phyloP scores from a whole-genome alignment of 2,797 vertebrate genomes.

The Echiichthys vipera region DNA sequence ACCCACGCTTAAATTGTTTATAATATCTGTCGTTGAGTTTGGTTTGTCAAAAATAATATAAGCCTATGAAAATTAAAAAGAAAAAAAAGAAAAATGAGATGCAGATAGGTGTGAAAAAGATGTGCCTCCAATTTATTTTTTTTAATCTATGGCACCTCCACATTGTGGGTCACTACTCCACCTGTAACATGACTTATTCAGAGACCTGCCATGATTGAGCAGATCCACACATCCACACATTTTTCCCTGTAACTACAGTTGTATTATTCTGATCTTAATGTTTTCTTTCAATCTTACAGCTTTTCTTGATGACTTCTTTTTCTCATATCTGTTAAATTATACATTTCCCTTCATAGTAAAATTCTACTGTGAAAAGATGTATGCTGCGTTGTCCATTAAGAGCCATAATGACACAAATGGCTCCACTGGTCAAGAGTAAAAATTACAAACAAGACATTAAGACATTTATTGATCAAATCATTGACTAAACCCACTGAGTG shows the following conservation, averaged over 20 bases:
- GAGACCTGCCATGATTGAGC: background rate
- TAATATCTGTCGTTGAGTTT: background rate
- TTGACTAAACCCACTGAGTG: conserved; percentile 50
- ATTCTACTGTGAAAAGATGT: background rate
- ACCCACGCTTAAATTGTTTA: background rate
- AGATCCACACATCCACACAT: too few relatives aligned
- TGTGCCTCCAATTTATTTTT: background rate
- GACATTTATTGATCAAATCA: conserved; percentile 64
- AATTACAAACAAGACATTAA: conserved; percentile 59
- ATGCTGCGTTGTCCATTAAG: background rate
- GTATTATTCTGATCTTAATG: background rate
- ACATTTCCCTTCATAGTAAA: background rate
- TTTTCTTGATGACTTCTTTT: background rate
- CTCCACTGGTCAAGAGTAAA: conserved; percentile 12
- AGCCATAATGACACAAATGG: conserved; percentile 31
- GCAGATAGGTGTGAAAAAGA: background rate
- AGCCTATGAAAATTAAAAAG: background rate
- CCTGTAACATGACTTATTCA: conserved; percentile 28
- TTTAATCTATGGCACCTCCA: background rate
- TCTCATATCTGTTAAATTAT: background rate
- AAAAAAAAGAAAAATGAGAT: too few relatives aligned
- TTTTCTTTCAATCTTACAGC: background rate
- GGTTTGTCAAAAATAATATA: background rate
- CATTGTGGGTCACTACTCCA: background rate
- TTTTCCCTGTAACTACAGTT: background rate